A percentile compares a stretch with the other conserved stretches of the same genome.
Evolutionary conservation across 2,113 vertebrate genomes (phyloP).

Genomic region (Chaenocephalus aceratus): DNA sequence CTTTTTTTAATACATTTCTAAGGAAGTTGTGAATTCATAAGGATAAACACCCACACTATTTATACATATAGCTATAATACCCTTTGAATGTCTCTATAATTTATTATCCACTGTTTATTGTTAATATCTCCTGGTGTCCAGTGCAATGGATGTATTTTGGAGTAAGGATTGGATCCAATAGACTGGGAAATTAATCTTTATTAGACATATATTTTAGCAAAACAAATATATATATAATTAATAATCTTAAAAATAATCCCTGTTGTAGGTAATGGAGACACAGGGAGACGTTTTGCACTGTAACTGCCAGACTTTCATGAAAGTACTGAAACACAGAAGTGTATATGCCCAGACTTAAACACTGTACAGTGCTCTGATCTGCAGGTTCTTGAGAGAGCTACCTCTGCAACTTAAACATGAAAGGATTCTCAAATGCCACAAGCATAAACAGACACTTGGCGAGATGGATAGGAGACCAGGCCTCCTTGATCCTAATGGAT

Average conservation of each 20-base stretch:
- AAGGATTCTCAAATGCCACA: conserved; percentile 61
- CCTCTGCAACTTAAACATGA: conserved; percentile 58
- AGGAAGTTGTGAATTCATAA: neutral
- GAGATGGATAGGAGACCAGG: conserved; percentile 24
- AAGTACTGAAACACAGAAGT: conserved; percentile 11
- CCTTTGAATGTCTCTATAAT: neutral
- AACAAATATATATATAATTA: neutral
- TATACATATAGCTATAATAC: neutral
- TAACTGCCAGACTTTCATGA: neutral
- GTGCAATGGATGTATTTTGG: neutral
- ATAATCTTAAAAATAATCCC: neutral
- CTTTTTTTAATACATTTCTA: neutral
- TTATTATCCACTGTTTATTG: neutral
- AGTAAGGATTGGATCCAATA: neutral
- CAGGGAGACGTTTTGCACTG: neutral
- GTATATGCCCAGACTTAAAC: conserved; percentile 33
- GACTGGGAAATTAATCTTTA: neutral
- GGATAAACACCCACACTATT: neutral
- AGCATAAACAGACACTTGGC: conserved; percentile 72
- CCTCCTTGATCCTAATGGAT: conserved; percentile 67
- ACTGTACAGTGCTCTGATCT: conserved; percentile 15
- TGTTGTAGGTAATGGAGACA: neutral
- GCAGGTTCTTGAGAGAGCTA: conserved; percentile 25
- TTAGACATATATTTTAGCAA: neutral
- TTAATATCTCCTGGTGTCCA: neutral